Evolutionary conservation across 2,797 vertebrate genomes (phyloP), one percentile per base, ranked within the genome.

Genomic region (Lagocephalus sceleratus): DNA sequence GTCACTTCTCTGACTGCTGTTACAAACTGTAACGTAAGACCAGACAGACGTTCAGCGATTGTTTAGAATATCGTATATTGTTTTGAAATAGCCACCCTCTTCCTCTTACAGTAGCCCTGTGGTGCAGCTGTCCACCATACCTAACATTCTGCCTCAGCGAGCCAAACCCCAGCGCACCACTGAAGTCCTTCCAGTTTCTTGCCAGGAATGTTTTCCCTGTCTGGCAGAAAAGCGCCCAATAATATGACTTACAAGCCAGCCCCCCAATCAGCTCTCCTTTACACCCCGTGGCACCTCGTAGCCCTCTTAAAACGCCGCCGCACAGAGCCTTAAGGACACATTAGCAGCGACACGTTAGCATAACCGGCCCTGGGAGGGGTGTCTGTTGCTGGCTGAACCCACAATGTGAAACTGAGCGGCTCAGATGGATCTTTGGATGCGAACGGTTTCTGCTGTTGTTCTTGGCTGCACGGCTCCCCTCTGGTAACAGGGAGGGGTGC

Each of bases 41-140:
- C 20, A 39, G 26, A 9, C 26, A 59, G 55, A 60, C 2, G 0
- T 42, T 46, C 20, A 59, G 22, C 51, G 29, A 39, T 45, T 21
- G 23, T 25, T 41, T 41, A 25, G 35, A 47, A 35, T 51, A 63
- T 70, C 52, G 38, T 38, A 14, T 73, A 38, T 56, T 38, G 35
- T 68, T 65, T 66, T 46, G 49, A 57, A 73, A 47, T 35, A 54
- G 45, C 47, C 7, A 38, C 55, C 61, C 51, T 26, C 20, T 40
- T 44, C 32, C 41, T 64, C 41, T 49, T 61, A 75, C 83, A 83
- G 81, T 82, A 83, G 83, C 78, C 65, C 74, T 5, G 49, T 54
- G 68, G 29, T 65, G 82, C 88, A 91, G 89, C 87, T 89, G 88
- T 88, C 84, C 71, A 60, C 85, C 83, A 85, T 84, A 81, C 83